Evolutionary conservation across 2,113 vertebrate genomes (phyloP), one percentile per base, ranked within the genome.

Genomic region (Prunella himalayana): DNA sequence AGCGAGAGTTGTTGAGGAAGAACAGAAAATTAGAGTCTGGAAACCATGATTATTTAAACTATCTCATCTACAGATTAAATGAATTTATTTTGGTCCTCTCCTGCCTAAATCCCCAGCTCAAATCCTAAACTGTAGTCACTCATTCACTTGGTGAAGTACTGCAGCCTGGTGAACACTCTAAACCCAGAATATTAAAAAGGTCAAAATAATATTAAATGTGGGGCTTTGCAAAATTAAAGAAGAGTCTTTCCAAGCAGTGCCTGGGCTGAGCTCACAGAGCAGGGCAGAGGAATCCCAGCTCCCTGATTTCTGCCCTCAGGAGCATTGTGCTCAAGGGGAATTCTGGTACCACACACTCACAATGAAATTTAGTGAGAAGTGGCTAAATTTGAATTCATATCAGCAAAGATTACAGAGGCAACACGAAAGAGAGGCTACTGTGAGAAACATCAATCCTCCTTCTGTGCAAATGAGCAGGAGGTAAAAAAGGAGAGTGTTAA

Each of bases 101-200:
- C 42, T 45, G 56, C 59, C 90, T 95, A 88, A 95, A 89, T 87
- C 63, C 50, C 59, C 85, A 91, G 51, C 50, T 76, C 50, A 94
- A 92, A 93, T 91, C 90, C 88, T 42, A 49, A 87, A 94, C 28
- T 93, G 51, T 39, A 73, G 82, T 50, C 45, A 54, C 49, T 85
- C 85, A 63, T 90, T 70, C 69, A 68, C 79, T 96, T 81, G 94
- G 53, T 81, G 35, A 92, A 93, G 90, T 91, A 69, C 35, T 94
- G 89, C 30, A 88, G 50, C 71, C 82, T 63, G 35, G 82, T 3
- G 44, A 96, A 94, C 54, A 59, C 82, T 86, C 37, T 91, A 96
- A 97, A 95, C 50, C 61, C 61, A 96, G 75, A 95, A 95, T 97
- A 97, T 92, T 96, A 91, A 95, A 97, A 97, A 93, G 82, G 86